These are phyloP conservation scores for Pygathrix nemaeus DNA, from an alignment of 2,113 vertebrate species.

Conservation along the genomic window DNA sequence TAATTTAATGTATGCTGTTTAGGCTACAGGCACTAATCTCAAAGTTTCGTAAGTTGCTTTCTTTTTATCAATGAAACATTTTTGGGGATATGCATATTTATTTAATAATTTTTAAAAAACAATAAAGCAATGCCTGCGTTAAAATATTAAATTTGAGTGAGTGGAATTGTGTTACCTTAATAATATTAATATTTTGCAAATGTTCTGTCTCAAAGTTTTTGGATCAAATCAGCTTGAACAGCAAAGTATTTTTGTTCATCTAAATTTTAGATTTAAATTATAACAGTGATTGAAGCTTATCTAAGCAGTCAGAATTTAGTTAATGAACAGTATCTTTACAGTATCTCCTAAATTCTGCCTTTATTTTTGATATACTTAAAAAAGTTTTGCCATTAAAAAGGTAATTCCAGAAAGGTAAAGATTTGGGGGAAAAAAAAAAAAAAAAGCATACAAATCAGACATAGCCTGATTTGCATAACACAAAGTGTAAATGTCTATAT, in stretches of 20 bases:
- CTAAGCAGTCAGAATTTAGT: not conserved
- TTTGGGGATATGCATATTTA: not conserved
- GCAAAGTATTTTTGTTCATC: not conserved
- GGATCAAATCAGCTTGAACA: not conserved
- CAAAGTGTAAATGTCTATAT: not conserved
- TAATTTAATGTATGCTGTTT: constrained; percentile 53
- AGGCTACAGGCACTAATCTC: constrained; percentile 17
- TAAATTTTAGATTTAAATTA: not conserved
- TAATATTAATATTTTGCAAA: not conserved
- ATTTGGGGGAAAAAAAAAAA: not conserved
- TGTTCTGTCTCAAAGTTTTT: not conserved
- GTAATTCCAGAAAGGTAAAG: not conserved
- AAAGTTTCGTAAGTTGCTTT: constrained; percentile 42
- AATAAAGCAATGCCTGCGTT: not conserved
- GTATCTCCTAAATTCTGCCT: not conserved
- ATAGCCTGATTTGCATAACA: not conserved
- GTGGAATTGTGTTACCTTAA: constrained; percentile 9
- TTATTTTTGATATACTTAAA: not conserved
- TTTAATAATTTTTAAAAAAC: not conserved
- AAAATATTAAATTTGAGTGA: not conserved
- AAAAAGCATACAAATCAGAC: not conserved
- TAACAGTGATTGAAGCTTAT: not conserved
- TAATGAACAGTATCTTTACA: not conserved
- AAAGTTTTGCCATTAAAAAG: not conserved
- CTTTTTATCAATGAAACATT: constrained; percentile 32